These are phyloP conservation scores for Eupithecia vulgata DNA, from an alignment of 2,888 invertebrate genomes.

Conservation along the genomic window DNA sequence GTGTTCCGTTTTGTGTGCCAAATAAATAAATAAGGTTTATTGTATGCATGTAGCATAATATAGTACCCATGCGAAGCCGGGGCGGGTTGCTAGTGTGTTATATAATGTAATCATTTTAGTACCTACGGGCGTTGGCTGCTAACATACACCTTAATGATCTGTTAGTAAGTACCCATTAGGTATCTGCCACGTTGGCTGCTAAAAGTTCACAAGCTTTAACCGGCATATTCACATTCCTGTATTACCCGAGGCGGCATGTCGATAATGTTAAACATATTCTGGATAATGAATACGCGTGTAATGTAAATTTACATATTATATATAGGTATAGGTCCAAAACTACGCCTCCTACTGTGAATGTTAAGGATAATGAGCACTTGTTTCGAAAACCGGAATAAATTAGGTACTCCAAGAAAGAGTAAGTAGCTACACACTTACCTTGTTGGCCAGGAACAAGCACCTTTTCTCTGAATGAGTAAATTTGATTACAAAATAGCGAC, in stretches of 20 bases:
- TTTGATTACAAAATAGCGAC: too few relatives aligned
- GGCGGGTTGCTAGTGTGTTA: too few relatives aligned
- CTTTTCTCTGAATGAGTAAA: too few relatives aligned
- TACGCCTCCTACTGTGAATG: neutral
- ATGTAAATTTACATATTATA: neutral
- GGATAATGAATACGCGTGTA: slow-evolving; percentile 3
- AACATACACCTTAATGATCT: neutral
- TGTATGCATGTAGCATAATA: too few relatives aligned
- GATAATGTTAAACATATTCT: neutral
- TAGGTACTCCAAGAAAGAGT: neutral
- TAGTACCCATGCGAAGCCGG: too few relatives aligned
- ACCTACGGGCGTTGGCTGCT: neutral
- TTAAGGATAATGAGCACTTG: neutral
- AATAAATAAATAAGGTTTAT: too few relatives aligned
- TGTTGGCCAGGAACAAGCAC: neutral
- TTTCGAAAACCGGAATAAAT: neutral
- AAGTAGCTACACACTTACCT: neutral
- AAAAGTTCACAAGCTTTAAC: neutral
- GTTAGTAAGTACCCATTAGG: neutral
- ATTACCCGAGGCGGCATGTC: neutral
- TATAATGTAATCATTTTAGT: too few relatives aligned
- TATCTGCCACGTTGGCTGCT: neutral
- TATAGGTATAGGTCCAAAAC: neutral
- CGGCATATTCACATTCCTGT: neutral
- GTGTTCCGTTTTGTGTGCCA: too few relatives aligned